Percentiles rank a stretch among this genome's conserved stretches.
These are phyloP conservation scores for Spongilla lacustris DNA, from an alignment of 37 sponge, comb jelly and placozoan genomes.

Conservation along the genomic window DNA sequence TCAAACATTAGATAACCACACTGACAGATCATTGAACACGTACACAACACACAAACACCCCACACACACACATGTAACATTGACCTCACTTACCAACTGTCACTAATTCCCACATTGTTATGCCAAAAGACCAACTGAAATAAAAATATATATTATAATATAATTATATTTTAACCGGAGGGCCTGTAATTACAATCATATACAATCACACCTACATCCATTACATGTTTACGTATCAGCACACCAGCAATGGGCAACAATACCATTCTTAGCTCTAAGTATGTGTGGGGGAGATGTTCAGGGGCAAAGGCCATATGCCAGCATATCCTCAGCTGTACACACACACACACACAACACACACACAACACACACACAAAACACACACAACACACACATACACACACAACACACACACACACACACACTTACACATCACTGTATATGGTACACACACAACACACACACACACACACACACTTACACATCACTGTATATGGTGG, in stretches of 20 bases:
- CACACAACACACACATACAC: not conserved
- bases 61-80: not conserved
- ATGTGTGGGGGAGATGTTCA: no score
- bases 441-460: not conserved
- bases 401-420: no score
- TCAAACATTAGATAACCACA: no score
- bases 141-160: not conserved
- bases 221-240: not conserved
- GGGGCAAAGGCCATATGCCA: not conserved
- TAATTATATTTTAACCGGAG: no score
- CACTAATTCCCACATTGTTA: constrained; percentile 78
- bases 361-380: no score
- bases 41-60: no score
- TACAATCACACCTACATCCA: not conserved
- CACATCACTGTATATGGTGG: constrained; percentile 66
- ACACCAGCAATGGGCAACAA: not conserved
- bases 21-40: no score
- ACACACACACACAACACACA: no score
- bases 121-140: constrained; percentile 74
- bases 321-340: no score
- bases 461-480: no score
- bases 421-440: no score
- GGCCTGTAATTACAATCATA: not conserved
- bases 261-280: no score
- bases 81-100: constrained; percentile 51